Percentiles rank a stretch among this genome's conserved stretches.
Evolutionary conservation across 2,888 invertebrate species (phyloP).

Genomic region (Amorpha juglandis): DNA sequence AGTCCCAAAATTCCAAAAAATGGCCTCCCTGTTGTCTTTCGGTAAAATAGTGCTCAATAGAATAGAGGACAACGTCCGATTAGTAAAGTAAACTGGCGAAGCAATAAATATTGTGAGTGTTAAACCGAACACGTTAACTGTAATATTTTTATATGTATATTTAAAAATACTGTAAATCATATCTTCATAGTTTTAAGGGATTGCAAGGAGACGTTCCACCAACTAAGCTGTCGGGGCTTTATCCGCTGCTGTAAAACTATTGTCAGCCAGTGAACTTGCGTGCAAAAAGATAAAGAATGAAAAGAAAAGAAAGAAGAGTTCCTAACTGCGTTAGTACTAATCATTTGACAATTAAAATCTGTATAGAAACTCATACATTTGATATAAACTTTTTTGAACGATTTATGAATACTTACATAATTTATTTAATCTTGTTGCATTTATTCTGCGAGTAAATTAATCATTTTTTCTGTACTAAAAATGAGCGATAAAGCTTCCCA

Average conservation of each 20-base stretch:
- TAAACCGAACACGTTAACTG: slow-evolving; percentile 68
- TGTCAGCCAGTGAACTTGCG: background rate
- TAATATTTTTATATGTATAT: slow-evolving; percentile 84
- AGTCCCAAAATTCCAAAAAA: slow-evolving; percentile 8
- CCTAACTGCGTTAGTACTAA: too few relatives aligned
- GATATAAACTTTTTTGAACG: background rate
- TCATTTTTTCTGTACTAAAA: background rate
- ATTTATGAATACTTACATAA: background rate
- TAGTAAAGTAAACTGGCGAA: slow-evolving; percentile 66
- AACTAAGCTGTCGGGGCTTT: slow-evolving; percentile 23
- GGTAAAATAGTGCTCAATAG: slow-evolving; percentile 81
- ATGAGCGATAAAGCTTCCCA: background rate
- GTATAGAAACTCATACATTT: background rate
- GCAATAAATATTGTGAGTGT: slow-evolving; percentile 79
- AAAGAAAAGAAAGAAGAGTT: background rate
- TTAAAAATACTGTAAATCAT: slow-evolving; percentile 80
- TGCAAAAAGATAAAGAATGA: too few relatives aligned
- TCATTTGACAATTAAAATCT: slow-evolving; percentile 9
- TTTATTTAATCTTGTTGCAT: slow-evolving; percentile 8
- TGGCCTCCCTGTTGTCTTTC: slow-evolving; percentile 55
- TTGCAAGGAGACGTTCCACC: slow-evolving; percentile 74
- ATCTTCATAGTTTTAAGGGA: slow-evolving; percentile 80
- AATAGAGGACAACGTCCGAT: slow-evolving; percentile 59
- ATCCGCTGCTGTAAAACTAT: slow-evolving; percentile 19
- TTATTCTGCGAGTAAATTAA: background rate